These are phyloP conservation scores for Sander vitreus DNA, from an alignment of 2,113 vertebrate genomes.

Conservation along the genomic window DNA sequence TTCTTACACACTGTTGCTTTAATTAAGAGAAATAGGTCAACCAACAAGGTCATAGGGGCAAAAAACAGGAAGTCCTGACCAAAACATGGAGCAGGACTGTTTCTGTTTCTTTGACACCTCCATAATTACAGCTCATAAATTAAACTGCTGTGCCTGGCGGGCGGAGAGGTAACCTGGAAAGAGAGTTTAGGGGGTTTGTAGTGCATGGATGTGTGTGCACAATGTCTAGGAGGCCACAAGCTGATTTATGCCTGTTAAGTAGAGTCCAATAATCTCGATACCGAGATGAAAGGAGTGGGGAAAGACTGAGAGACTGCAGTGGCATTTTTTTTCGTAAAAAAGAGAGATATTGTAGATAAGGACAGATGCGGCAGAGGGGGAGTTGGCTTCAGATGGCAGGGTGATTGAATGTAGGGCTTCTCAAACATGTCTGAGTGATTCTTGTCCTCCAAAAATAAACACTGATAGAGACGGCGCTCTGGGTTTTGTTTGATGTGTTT, in stretches of 20 bases:
- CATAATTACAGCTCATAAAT: slow-evolving; percentile 72
- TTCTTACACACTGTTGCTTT: background rate
- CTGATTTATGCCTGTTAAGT: slow-evolving; percentile 26
- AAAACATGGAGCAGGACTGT: slow-evolving; percentile 36
- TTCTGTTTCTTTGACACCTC: slow-evolving; percentile 72
- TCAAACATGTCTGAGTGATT: slow-evolving; percentile 29
- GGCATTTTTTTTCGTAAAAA: slow-evolving; percentile 17
- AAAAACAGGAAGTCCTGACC: slow-evolving; percentile 57
- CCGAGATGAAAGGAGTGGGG: slow-evolving; percentile 27
- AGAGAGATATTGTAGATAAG: slow-evolving; percentile 16
- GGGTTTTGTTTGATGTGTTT: slow-evolving; percentile 23
- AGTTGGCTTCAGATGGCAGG: background rate
- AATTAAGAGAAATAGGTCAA: slow-evolving; percentile 46
- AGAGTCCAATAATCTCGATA: slow-evolving; percentile 23
- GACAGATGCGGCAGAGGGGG: background rate
- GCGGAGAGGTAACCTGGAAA: slow-evolving; percentile 6
- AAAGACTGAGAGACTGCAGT: slow-evolving; percentile 15
- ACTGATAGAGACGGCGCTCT: slow-evolving; percentile 34
- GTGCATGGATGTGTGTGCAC: background rate
- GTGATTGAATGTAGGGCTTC: slow-evolving; percentile 23
- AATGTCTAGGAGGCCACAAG: background rate
- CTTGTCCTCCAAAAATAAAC: slow-evolving; percentile 56
- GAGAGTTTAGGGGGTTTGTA: background rate
- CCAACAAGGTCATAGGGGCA: slow-evolving; percentile 38
- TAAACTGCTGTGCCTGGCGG: slow-evolving; percentile 33